Evolutionary conservation across 2,888 invertebrate species (phyloP).

Genomic region (Lamellibrachia columna): DNA sequence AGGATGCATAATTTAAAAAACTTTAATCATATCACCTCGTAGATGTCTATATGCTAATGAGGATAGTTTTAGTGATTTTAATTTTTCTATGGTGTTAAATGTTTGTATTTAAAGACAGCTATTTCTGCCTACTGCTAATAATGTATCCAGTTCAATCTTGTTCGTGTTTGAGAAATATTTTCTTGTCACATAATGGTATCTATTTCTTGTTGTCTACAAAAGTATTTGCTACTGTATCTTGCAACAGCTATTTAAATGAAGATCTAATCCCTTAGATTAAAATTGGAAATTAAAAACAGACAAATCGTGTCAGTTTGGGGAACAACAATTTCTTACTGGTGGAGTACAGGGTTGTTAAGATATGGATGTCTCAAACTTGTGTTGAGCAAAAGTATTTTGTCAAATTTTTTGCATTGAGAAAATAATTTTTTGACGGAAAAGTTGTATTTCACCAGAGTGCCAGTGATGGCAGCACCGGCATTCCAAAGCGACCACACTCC

Average conservation of each 20-base stretch:
- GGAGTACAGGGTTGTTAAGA: not conserved
- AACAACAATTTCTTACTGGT: not conserved
- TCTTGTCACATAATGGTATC: not conserved
- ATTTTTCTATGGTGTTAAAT: not conserved
- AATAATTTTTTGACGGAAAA: not conserved
- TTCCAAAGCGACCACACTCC: slow-evolving; percentile 42
- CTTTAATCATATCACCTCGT: not conserved
- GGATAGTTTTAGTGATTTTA: not conserved
- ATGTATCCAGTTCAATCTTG: not conserved
- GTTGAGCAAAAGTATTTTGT: too few species aligned
- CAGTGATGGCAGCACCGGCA: not conserved
- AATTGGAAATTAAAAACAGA: not conserved
- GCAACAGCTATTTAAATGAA: not conserved
- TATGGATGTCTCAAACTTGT: too few species aligned
- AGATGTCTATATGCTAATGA: too few species aligned
- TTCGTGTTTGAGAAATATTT: not conserved
- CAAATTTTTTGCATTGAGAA: too few species aligned
- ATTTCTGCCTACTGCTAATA: not conserved
- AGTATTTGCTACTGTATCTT: too few species aligned
- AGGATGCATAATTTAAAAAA: not conserved
- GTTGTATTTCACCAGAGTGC: not conserved
- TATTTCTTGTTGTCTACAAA: not conserved
- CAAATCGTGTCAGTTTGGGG: not conserved
- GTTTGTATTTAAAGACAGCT: not conserved
- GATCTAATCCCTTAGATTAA: not conserved